Percentiles rank a stretch among this genome's conserved stretches.
Evolutionary conservation across 2,113 vertebrate genomes (phyloP).

Genomic region (Dasyprocta punctata): DNA sequence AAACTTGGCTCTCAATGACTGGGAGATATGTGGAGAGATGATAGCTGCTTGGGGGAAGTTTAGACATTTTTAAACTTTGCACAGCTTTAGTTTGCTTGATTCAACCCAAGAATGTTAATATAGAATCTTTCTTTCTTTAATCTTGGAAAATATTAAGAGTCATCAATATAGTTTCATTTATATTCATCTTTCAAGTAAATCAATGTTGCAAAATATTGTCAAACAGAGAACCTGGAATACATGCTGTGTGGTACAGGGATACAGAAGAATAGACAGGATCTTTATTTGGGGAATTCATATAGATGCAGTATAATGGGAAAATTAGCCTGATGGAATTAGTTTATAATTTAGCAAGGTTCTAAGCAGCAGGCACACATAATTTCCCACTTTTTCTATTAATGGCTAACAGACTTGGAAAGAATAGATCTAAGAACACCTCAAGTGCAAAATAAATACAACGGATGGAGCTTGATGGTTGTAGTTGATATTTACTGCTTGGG

Average conservation of each 20-base stretch:
- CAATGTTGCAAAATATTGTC: slow-evolving; percentile 49
- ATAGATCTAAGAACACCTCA: slow-evolving; percentile 15
- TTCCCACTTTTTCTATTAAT: slow-evolving; percentile 10
- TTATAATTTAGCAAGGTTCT: slow-evolving; percentile 11
- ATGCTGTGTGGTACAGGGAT: neutral
- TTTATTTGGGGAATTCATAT: slow-evolving; percentile 46
- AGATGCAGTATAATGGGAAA: neutral
- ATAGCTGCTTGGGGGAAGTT: slow-evolving; percentile 16
- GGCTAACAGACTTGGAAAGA: neutral
- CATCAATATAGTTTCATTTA: slow-evolving; percentile 25
- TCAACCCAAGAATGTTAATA: neutral
- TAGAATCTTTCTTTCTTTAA: slow-evolving; percentile 39
- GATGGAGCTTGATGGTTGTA: neutral
- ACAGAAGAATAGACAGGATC: neutral
- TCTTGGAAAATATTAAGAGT: slow-evolving; percentile 39
- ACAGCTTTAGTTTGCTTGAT: slow-evolving; percentile 44
- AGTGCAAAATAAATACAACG: slow-evolving; percentile 18
- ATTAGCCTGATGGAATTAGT: neutral
- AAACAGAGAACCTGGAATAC: slow-evolving; percentile 38
- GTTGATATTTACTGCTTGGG: neutral
- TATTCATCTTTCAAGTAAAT: slow-evolving; percentile 17
- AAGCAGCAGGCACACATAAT: neutral
- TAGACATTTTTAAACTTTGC: slow-evolving; percentile 35
- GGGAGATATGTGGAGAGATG: neutral
- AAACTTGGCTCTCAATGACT: slow-evolving; percentile 44